Evolutionary conservation across 1,140 invertebrate genomes (phyloP), one percentile per base, ranked within the genome.

Genomic region (Mactra quadrangularis): DNA sequence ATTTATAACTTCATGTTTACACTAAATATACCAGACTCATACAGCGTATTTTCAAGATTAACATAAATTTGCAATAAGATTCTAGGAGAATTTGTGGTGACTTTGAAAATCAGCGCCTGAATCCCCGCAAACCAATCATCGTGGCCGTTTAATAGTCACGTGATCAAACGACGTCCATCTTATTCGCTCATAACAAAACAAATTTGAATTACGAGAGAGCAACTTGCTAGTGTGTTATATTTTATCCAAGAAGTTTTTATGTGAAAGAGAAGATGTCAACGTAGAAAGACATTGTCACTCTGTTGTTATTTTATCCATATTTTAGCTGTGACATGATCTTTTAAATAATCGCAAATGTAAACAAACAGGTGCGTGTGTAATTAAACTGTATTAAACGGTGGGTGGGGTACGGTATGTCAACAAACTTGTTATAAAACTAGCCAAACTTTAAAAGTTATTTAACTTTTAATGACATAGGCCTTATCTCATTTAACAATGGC

Each of bases 161-260:
- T 76, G 74, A 62, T 76, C 50, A 52, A 50, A 60, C 22, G 71
- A 35, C 78, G 50, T 53, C 81, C 81, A 83, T 83, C 71, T 83
- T 83, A 62, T 27, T 55, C 59, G 81, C 71, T 83, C 41, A 83
- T 75, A 66, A 75, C 81, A 83, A 83, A 82, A 59, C 33, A 70
- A 17, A 68, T 6, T 68, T 38, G 45, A 50, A 68, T 50, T 50
- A 41, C 41, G 38, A 68, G 27, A 22, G 22, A 66, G 17, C 17
- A 13, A 29, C 33, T 52, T 68, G 64, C 41, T 27, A 47, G 64
- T 47, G 35, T 68, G 7, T 11, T 15, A 25, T 47, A 25, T 68
- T 52, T 68, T 47, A 50, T 47, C 13, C 0, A 66, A 17, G 25
- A 13, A 25, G 3, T 3, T 47, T 47, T 15, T 7, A 2, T 27